Evolutionary conservation across 2,113 vertebrate genomes (phyloP), one percentile per base, ranked within the genome.

Genomic region (Ochotona curzoniae): DNA sequence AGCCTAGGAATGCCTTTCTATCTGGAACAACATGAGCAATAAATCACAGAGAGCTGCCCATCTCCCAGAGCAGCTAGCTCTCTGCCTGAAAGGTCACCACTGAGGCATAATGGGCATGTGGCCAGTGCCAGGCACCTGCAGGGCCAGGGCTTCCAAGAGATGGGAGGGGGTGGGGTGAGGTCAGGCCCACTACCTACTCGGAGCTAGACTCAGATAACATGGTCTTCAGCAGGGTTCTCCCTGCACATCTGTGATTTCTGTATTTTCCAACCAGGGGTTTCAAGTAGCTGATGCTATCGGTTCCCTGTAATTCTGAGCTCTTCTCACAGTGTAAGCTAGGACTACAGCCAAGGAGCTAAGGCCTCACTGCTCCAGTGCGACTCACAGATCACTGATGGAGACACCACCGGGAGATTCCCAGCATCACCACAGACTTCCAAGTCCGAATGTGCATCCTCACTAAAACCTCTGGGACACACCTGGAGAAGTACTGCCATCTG

Each of bases 21-120:
- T 63, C 28, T 75, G 73, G 25, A 89, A 87, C 25, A 3, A 44
- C n/a, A 47, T 30, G 49, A 88, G 64, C 71, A 86, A 75, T 35
- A 44, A 51, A 63, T 69, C 23, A 93, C 71, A 79, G 70, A 63
- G 88, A 94, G 67, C 44, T 73, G 51, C 44, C 47, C 51, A 78
- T 84, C 82, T 93, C 47, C 28, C 21, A 8, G 17, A 66, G 47
- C 26, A 81, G 49, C 38, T 44, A 78, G 60, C 71, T 83, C 79
- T 83, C 79, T 91, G 93, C 32, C 71, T 87, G 23, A 93, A 92
- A 93, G 90, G 89, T 70, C 84, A 89, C 11, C 30, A 80, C 60
- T 49, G 8, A 70, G 71, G 71, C 70, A 82, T 5, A 60, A 47
- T 15, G 70, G 89, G 28, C 25, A 75, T 9, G 17, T 8, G 67